Conservation (phyloP, 2,888 invertebrate genomes). For the Nezara viridula region DNA sequence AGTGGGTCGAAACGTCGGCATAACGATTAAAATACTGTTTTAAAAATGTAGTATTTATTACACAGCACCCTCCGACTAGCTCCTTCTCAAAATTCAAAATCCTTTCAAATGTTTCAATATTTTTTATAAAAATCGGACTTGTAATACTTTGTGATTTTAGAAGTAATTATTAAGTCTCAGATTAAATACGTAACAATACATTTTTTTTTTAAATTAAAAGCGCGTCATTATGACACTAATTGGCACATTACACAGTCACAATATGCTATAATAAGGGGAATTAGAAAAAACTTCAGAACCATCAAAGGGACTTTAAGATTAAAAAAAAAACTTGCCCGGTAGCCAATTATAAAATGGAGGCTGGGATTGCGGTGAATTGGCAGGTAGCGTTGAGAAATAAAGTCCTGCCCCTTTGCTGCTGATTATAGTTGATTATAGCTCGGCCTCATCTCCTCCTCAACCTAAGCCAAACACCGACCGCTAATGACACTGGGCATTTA, state of each 20-base stretch:
- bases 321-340: constrained; percentile 17
- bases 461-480: neutral
- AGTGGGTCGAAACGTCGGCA: no score
- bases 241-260: neutral
- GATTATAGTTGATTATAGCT: constrained; percentile 12
- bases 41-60: no score
- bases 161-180: neutral
- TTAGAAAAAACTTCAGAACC: neutral
- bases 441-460: neutral
- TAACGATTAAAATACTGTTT: no score
- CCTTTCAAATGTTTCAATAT: no score
- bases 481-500: constrained; percentile 14
- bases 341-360: constrained; percentile 16
- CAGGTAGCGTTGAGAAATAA: neutral
- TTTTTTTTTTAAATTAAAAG: neutral
- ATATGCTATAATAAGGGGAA: constrained; percentile 3
- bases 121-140: no score
- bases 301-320: neutral
- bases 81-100: no score
- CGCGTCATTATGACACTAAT: neutral
- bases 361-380: neutral
- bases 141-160: neutral
- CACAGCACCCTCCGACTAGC: no score
- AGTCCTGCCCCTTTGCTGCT: neutral
- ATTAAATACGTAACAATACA: neutral